Evolutionary conservation across 1,140 invertebrate genomes (phyloP).

Genomic region (Heliconius hewitsoni): DNA sequence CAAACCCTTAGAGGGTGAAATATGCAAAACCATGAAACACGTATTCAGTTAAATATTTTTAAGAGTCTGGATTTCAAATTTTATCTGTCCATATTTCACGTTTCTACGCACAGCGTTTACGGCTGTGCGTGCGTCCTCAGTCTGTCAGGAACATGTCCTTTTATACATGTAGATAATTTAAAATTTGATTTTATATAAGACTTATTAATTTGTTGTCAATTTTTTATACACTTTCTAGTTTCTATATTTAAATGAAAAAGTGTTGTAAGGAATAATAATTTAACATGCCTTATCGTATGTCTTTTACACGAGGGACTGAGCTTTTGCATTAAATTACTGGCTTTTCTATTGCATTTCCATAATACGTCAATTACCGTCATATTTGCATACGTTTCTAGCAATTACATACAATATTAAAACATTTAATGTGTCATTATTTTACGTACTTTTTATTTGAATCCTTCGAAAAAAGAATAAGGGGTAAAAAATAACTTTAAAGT

Average conservation of each 20-base stretch:
- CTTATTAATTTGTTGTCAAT: no score
- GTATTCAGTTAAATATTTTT: no score
- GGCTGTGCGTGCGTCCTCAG: no score
- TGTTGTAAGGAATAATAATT: neutral
- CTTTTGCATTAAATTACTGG: conserved; percentile 51
- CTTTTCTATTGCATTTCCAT: conserved; percentile 48
- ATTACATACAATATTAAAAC: conserved; percentile 34
- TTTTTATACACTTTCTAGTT: no score
- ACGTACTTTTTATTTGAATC: conserved; percentile 15
- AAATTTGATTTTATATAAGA: no score
- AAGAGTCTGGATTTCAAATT: no score
- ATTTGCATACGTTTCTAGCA: conserved; percentile 51
- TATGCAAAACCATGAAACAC: no score
- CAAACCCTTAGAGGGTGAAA: no score
- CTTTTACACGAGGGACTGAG: conserved; percentile 23
- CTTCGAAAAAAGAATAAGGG: neutral
- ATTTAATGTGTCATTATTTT: conserved; percentile 20
- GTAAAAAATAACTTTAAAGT: conserved; percentile 34
- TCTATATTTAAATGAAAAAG: neutral
- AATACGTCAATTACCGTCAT: conserved; percentile 45
- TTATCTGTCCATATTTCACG: no score
- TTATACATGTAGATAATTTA: no score
- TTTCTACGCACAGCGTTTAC: no score
- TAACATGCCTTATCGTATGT: neutral
- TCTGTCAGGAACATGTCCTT: no score